Conservation (phyloP, 2,797 vertebrate species). For the Amblyraja radiata region DNA sequence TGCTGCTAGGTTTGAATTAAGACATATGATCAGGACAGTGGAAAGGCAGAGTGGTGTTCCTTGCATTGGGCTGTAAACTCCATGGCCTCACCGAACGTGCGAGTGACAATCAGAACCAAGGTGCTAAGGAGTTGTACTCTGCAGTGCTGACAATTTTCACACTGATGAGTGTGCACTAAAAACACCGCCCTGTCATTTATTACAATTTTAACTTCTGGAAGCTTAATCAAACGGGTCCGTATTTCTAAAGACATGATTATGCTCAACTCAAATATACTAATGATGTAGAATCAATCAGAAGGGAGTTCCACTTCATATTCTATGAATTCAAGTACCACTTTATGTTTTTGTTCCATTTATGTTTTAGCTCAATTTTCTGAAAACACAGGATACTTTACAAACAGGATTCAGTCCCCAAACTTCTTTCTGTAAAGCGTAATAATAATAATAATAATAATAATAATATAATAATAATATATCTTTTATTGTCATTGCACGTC, state of each 20-base stretch:
- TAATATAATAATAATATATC: too few species aligned
- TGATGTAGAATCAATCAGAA: background rate
- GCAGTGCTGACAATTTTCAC: background rate
- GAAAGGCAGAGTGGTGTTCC: background rate
- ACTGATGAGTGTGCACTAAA: background rate
- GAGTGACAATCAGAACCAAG: background rate
- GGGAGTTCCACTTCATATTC: background rate
- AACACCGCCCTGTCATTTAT: background rate
- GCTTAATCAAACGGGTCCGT: too few species aligned
- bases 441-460: too few species aligned
- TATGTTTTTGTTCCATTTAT: background rate
- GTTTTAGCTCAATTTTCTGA: background rate
- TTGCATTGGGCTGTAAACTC: background rate
- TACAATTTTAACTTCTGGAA: background rate
- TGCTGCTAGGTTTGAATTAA: background rate
- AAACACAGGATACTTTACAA: too few species aligned
- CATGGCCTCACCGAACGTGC: background rate
- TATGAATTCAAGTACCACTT: background rate
- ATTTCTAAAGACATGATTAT: background rate
- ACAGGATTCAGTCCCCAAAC: too few species aligned
- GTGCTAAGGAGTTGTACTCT: background rate
- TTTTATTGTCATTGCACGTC: too few species aligned
- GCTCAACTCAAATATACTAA: background rate
- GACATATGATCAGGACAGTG: background rate
- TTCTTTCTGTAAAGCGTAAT: too few species aligned